Percentiles rank a stretch among this genome's conserved stretches.
Evolutionary conservation across 92 coral and sea anemone genomes (phyloP).

Genomic region (Meandrina meandrites): DNA sequence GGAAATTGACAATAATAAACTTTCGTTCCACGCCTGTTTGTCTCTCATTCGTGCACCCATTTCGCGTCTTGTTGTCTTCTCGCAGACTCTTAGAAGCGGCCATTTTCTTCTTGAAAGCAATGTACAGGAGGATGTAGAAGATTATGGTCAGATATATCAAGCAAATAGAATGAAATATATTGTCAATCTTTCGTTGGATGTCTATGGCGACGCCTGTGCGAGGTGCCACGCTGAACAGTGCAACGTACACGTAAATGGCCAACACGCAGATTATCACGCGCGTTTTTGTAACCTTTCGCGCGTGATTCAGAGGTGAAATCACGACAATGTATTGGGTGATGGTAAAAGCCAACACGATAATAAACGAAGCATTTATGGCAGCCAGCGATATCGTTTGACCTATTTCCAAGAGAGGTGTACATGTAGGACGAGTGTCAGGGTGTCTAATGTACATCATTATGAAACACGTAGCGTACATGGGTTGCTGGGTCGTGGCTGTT

Average conservation of each 20-base stretch:
- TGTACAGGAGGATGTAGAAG: slow-evolving; percentile 12
- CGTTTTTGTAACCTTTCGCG: slow-evolving; percentile 23
- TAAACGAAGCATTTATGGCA: slow-evolving; percentile 20
- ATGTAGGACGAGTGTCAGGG: background rate
- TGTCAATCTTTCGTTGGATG: background rate
- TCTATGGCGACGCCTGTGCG: background rate
- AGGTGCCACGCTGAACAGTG: background rate
- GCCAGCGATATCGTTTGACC: background rate
- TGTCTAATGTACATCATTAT: background rate
- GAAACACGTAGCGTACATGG: slow-evolving; percentile 16
- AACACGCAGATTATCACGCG: slow-evolving; percentile 1
- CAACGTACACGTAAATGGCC: slow-evolving; percentile 5
- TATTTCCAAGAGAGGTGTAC: background rate
- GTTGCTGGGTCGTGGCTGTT: background rate
- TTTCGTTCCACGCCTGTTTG: background rate
- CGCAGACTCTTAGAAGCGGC: slow-evolving; percentile 2
- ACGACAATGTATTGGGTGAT: slow-evolving; percentile 26
- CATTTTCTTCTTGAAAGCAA: slow-evolving; percentile 21
- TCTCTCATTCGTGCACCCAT: background rate
- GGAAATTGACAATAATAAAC: slow-evolving; percentile 5
- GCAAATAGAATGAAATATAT: slow-evolving; percentile 5
- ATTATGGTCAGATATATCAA: background rate
- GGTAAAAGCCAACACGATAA: slow-evolving; percentile 39
- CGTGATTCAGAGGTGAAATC: slow-evolving; percentile 39
- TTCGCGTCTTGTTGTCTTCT: background rate